Base-by-base conservation (phyloP, 2,888 invertebrate species). In the Dyspetes luteomarginatus region DNA sequence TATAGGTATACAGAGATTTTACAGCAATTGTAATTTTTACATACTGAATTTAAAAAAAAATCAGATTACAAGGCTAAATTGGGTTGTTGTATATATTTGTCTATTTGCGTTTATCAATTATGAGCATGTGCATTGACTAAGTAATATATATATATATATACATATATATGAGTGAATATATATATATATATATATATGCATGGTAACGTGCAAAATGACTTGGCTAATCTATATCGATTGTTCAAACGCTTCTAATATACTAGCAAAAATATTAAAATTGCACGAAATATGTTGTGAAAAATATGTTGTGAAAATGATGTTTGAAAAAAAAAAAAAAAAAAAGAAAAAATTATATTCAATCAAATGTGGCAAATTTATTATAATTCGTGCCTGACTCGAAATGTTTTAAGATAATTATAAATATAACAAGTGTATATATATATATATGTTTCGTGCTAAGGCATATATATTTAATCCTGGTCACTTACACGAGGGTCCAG, bases 201-300 rank as follows among this genome's bases (percentile, higher is more conserved):
- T 71, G 56, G 48, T 50, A 41, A 80, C 80, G 75, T 80, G 80
- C 80, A 76, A 71, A 69, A 62, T 73, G 67, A 48, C 36, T 64
- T 48, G 52, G 15, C 68, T 50, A 26, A 50, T 60, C 41, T 71
- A 75, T 45, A 28, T 56, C 17, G 28, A 26, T 55, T 56, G 2
- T 15, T 22, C 15, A 55, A 30, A 48, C 45, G 67, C 26, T 65
- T 75, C 30, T 60, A 74, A 26, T 48, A n/a, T 17, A 45, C 45
- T 56, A 56, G 52, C 24, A 7, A 30, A 69, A n/a, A 24, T 48
- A 36, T 3, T 48, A 22, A 24, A 56, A 68, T 36, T n/a, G 60
- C 60, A 50, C 71, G 58, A 36, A 3, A 12, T 36, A 19, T 36
- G 60, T 60, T 24, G 48, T 71, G 48, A 50, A 17, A 22, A 22